A percentile compares a stretch with the other conserved stretches of the same genome.
phyloP scores from a whole-genome alignment of 2,113 vertebrate genomes.

The Ptyas mucosa region DNA sequence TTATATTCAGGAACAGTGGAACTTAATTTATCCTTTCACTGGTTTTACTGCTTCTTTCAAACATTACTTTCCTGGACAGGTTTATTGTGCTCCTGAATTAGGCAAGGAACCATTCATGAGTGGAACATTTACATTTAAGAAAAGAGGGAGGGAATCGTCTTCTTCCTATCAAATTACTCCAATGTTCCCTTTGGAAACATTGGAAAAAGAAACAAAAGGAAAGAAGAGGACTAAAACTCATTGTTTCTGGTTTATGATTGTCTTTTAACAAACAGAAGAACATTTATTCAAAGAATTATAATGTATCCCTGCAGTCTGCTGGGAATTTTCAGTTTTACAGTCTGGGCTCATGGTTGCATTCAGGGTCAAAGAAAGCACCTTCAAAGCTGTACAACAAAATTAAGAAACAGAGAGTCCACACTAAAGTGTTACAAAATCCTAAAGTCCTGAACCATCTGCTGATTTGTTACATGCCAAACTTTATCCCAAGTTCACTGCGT shows the following conservation, averaged over 20 bases:
- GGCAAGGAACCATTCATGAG: slow-evolving; percentile 18
- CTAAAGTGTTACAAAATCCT: neutral
- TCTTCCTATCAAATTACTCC: neutral
- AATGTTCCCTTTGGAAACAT: neutral
- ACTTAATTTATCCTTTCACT: slow-evolving; percentile 57
- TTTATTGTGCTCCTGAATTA: slow-evolving; percentile 65
- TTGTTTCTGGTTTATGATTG: neutral
- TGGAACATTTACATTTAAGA: slow-evolving; percentile 28
- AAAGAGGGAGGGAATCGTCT: neutral
- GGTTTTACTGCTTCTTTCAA: slow-evolving; percentile 58
- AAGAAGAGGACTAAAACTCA: neutral
- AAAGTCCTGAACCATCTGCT: neutral
- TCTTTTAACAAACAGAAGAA: neutral
- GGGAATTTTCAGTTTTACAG: neutral
- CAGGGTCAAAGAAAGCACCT: neutral
- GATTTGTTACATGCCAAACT: neutral
- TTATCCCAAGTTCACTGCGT: neutral
- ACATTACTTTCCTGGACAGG: slow-evolving; percentile 61
- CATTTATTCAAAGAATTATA: neutral
- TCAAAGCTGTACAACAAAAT: neutral
- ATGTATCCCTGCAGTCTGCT: neutral
- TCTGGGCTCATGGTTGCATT: neutral
- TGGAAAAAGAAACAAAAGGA: neutral
- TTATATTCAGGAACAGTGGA: slow-evolving; percentile 47
- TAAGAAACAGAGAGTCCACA: neutral